phyloP scores from a whole-genome alignment of 1,140 invertebrate species.

The Andrena cerasifolii region DNA sequence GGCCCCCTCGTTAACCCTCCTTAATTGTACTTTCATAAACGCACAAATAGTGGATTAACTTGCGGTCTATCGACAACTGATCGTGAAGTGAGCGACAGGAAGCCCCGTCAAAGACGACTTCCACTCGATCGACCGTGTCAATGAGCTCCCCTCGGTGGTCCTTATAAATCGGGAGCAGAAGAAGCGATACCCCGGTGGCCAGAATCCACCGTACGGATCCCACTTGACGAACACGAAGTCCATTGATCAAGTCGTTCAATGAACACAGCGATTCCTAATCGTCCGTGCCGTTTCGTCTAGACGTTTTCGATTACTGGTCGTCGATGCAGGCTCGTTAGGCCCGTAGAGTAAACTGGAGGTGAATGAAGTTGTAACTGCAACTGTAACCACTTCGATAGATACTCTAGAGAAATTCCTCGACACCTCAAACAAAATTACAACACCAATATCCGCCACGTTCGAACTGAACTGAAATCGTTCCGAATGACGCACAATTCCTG shows the following conservation, averaged over 20 bases:
- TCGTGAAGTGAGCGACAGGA: background rate
- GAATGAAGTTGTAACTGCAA: too few species aligned
- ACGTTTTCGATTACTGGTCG: slow-evolving; percentile 54
- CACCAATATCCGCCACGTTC: too few species aligned
- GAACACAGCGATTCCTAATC: slow-evolving; percentile 53
- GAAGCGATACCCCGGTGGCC: background rate
- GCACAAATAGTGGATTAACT: too few species aligned
- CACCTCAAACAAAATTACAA: too few species aligned
- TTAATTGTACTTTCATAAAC: too few species aligned
- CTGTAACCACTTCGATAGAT: too few species aligned
- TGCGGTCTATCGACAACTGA: too few species aligned
- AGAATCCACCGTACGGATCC: background rate
- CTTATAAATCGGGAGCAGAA: background rate
- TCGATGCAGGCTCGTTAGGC: slow-evolving; percentile 43
- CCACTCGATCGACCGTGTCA: slow-evolving; percentile 36
- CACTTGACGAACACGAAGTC: slow-evolving; percentile 62
- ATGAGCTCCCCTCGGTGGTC: slow-evolving; percentile 37
- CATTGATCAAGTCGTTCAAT: slow-evolving; percentile 61
- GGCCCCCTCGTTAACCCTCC: too few species aligned
- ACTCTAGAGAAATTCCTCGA: too few species aligned
- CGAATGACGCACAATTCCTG: too few species aligned
- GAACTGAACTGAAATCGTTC: too few species aligned
- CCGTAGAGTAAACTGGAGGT: background rate
- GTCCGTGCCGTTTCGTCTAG: slow-evolving; percentile 67
- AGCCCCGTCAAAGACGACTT: slow-evolving; percentile 43